Base-by-base conservation (phyloP, 2,797 vertebrate genomes). In the Enteromius thamalakanensis region DNA sequence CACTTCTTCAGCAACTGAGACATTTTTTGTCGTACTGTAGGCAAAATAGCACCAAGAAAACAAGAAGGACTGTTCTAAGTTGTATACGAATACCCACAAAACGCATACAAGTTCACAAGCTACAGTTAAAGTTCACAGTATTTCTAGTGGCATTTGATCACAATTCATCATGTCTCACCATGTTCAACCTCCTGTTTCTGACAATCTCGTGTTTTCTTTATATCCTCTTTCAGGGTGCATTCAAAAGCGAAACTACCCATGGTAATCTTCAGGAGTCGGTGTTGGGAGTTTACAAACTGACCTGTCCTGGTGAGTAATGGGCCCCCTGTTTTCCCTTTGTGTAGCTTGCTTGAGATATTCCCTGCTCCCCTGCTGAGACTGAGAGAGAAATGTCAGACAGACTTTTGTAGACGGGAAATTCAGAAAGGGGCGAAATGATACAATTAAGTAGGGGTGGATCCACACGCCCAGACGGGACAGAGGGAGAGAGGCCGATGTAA, bases 391-490 rank as follows among this genome's bases (percentile, higher is more conserved):
- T 71, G 29, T 53, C 60, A 34, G 45, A 79, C 76, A 40, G 84
- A 75, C 68, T 79, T 86, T 86, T 76, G 84, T 85, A 67, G 68
- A 78, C 58, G 26, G 79, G 67, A 75, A 85, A 64, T 78, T 85
- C 80, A 67, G 74, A 85, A 67, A 69, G 47, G 19, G 68, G 84
- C 51, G 68, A 85, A 82, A 78, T 79, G n/a, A 34, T 83, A 47
- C 71, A 84, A 78, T 65, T 79, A 55, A 64, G 68, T 23, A 79
- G 76, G 84, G 84, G 84, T 47, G 84, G 84, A 60, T 51, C 80
- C 60, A 64, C 17, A 49, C 4, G 45, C 0, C 62, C 72, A 64
- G 65, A 62, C 4, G 0, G 53, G 55, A 45, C 5, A 21, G 40
- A 64, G 75, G 75, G 58, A 64, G 55, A 34, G 79, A 68, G 40